phyloP scores from a whole-genome alignment of 2,113 vertebrate genomes.

The Gasterosteus aculeatus region DNA sequence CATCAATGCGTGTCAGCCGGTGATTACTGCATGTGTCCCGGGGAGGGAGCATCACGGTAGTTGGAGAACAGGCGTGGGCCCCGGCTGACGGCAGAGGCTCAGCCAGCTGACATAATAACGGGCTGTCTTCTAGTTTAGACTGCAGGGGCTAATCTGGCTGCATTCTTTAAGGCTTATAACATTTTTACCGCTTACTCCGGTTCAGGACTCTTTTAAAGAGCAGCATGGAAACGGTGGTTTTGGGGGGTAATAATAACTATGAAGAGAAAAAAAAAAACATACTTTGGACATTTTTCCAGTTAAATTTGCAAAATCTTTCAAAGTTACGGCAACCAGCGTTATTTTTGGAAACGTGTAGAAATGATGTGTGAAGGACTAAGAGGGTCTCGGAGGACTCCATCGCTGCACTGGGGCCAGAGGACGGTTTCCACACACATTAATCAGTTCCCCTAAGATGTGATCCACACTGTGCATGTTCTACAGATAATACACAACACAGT shows the following conservation, averaged over 20 bases:
- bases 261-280: background rate
- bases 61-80: conserved; percentile 37
- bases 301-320: background rate
- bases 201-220: background rate
- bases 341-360: conserved; percentile 29
- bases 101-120: conserved; percentile 39
- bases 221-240: background rate
- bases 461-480: background rate
- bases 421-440: conserved; percentile 11
- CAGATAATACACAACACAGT: background rate
- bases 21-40: conserved; percentile 52
- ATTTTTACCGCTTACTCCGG: background rate
- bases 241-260: background rate
- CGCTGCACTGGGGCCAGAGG: background rate
- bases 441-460: conserved; percentile 13
- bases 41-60: conserved; percentile 19
- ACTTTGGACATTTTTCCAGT: no score
- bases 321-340: background rate
- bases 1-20: conserved; percentile 36
- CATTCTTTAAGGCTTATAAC: conserved; percentile 8
- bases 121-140: conserved; percentile 14
- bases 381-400: conserved; percentile 7
- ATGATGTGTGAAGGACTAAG: conserved; percentile 39
- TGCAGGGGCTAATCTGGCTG: background rate
- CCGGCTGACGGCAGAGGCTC: conserved; percentile 2